phyloP scores from a whole-genome alignment of 2,113 vertebrate genomes.

The Isichthys henryi region DNA sequence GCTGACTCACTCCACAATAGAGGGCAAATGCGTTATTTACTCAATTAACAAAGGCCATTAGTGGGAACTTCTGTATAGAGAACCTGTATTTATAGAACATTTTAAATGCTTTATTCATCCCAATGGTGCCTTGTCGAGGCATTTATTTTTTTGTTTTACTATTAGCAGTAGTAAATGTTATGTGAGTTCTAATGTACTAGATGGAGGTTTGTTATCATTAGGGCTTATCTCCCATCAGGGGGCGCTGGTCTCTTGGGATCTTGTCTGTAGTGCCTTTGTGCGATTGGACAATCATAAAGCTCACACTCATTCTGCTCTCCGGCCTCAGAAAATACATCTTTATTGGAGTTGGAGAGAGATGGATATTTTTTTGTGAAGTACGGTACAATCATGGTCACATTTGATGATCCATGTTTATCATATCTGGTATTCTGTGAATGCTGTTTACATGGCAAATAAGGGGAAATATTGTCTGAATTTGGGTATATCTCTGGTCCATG shows the following conservation, averaged over 20 bases:
- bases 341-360: background rate
- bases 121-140: background rate
- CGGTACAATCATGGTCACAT: background rate
- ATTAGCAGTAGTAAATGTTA: background rate
- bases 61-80: background rate
- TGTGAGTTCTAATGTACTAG: background rate
- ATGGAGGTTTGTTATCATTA: background rate
- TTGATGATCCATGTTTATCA: background rate
- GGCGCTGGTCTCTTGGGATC: background rate
- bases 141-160: background rate
- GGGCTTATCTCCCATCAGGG: background rate
- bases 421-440: background rate
- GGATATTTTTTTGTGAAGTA: background rate
- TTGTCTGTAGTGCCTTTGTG: background rate
- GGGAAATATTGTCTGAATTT: background rate
- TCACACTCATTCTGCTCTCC: background rate
- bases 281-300: background rate
- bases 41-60: background rate
- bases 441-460: background rate
- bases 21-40: background rate
- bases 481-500: background rate
- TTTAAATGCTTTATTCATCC: background rate
- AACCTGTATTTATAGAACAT: background rate
- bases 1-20: background rate
- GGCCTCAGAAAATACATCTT: background rate